Percentiles rank a stretch among this genome's conserved stretches.
Evolutionary conservation across 2,888 invertebrate species (phyloP).

Genomic region (Lottia scabra): DNA sequence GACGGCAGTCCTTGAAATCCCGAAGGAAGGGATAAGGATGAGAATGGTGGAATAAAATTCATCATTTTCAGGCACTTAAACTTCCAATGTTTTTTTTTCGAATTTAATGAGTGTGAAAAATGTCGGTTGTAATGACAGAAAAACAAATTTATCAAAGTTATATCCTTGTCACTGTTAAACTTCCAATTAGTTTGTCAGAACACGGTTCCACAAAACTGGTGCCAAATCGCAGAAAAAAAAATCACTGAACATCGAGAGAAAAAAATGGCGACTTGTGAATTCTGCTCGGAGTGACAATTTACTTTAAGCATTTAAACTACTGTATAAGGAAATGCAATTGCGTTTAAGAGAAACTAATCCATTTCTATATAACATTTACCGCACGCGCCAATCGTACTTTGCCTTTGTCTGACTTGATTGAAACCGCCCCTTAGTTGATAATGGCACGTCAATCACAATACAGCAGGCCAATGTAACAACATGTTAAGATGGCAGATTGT

Average conservation of each 20-base stretch:
- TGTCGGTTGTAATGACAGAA: no score
- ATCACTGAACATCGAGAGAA: no score
- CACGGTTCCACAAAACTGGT: no score
- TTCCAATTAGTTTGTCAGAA: no score
- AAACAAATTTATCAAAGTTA: no score
- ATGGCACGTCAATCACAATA: not conserved
- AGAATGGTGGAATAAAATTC: constrained; percentile 1
- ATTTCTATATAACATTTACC: constrained; percentile 3
- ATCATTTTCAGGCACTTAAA: not conserved
- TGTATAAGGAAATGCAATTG: constrained; percentile 2
- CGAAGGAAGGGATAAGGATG: not conserved
- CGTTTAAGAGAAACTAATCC: not conserved
- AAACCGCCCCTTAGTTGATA: not conserved
- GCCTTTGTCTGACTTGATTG: not conserved
- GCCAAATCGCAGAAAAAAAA: no score
- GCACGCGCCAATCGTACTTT: not conserved
- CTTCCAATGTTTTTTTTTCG: not conserved
- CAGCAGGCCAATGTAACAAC: constrained; percentile 3
- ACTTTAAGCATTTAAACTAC: not conserved
- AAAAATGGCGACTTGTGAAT: no score
- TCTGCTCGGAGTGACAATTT: no score
- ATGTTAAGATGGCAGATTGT: not conserved
- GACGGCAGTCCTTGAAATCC: not conserved
- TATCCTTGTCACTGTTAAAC: no score
- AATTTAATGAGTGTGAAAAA: no score